These are phyloP conservation scores for Philopedon plagiatum DNA, from an alignment of 2,888 invertebrate species.

Conservation along the genomic window DNA sequence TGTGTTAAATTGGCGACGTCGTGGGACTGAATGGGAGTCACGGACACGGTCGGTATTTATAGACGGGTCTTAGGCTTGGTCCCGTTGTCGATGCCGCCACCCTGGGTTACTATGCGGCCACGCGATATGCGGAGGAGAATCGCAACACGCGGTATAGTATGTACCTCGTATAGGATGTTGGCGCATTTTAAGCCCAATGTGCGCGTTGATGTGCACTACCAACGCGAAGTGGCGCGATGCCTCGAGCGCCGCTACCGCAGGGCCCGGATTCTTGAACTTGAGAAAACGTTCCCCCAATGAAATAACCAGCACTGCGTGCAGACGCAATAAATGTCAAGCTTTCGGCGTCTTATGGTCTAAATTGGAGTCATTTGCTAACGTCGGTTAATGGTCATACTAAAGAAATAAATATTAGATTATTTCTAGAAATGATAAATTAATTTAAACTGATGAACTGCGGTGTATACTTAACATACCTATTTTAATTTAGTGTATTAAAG, in stretches of 20 bases:
- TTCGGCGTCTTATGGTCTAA: too few species aligned
- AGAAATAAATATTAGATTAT: too few species aligned
- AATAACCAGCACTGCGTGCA: too few species aligned
- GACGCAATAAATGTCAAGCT: too few species aligned
- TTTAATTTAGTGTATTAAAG: too few species aligned
- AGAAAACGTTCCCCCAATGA: background rate
- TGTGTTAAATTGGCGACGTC: conserved; percentile 55
- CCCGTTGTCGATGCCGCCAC: conserved; percentile 53
- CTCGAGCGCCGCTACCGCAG: background rate
- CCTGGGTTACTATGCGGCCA: conserved; percentile 26
- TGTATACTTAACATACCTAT: too few species aligned
- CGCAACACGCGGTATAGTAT: conserved; percentile 15
- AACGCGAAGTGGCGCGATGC: background rate
- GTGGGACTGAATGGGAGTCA: conserved; percentile 62
- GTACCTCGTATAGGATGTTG: conserved; percentile 1
- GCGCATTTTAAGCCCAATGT: conserved; percentile 6
- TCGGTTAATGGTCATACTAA: too few species aligned
- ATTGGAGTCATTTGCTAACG: too few species aligned
- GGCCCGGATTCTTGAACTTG: background rate
- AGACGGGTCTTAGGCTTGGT: conserved; percentile 65
- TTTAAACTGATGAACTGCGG: too few species aligned
- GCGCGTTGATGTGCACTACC: conserved; percentile 3
- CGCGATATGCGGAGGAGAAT: conserved; percentile 23
- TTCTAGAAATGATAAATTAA: too few species aligned
- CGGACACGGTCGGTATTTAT: conserved; percentile 63